Base-by-base conservation (phyloP, 2,888 invertebrate species). In the Drosophila tripunctata region DNA sequence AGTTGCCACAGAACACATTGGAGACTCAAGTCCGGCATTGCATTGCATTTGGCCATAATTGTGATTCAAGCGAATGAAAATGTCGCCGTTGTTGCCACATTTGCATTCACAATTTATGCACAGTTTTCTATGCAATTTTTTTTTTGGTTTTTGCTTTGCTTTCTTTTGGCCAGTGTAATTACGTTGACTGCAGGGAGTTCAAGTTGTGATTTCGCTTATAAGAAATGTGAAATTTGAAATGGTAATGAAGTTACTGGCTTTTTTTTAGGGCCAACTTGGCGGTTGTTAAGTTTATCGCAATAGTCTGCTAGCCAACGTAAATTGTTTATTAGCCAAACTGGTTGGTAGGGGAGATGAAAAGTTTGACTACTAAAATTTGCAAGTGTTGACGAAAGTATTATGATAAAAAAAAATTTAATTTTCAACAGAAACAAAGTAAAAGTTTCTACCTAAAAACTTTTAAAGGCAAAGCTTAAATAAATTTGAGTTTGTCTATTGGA, bases 41-140 rank as follows among this genome's bases (percentile, higher is more conserved):
- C 50, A 31, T 61, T 52, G 41, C 61, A 52, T 22, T 48, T 50
- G 24, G 48, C 24, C 64, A 70, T 58, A 69, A 69, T 54, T 45
- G 40, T 41, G 41, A 58, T 72, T 40, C 44, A 54, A 7, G 41
- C 21, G 15, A 35, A 24, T 27, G 36, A 31, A 27, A 27, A 27
- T 30, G n/a, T 41, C 31, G 31, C 21, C 40, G 38, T 38, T 36
- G 15, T 36, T 31, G 31, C 31, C 58, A 43, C 44, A 74, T 86
- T 86, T 82, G 69, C 86, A 82, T 76, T 43, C 41, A 44, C 35
- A 74, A 86, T 86, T 82, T 76, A 79, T 82, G 86, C 79, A 66
- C 41, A 41, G 14, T 43, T 80, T 75, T 55, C 19, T 31, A 45
- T 47, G 30, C 3, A 22, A 14, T 63, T 62, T 58, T 55, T n/a